Percentiles rank a stretch among this genome's conserved stretches.
phyloP scores from a whole-genome alignment of 2,113 vertebrate genomes.

The Vombatus ursinus region DNA sequence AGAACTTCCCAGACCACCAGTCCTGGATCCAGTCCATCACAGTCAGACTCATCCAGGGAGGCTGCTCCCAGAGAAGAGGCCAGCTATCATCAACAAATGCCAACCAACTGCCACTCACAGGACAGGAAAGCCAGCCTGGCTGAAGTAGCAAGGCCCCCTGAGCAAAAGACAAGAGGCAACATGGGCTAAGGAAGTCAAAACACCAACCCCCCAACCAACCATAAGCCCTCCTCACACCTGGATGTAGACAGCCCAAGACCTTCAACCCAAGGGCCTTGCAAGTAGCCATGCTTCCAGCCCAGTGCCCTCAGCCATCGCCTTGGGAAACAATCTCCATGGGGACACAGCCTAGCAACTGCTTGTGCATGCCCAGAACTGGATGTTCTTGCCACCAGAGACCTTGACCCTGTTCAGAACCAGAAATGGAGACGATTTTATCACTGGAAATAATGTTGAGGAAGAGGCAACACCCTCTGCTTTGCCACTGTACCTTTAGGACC shows the following conservation, averaged over 20 bases:
- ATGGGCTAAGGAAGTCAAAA: too few relatives aligned
- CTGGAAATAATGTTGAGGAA: background rate
- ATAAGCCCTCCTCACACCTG: background rate
- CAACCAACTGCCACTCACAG: background rate
- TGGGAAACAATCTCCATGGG: background rate
- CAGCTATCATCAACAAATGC: background rate
- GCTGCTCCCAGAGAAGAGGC: too few relatives aligned
- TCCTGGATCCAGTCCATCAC: background rate
- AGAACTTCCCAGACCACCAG: too few relatives aligned
- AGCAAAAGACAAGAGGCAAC: background rate
- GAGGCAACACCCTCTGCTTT: background rate
- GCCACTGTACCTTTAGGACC: background rate
- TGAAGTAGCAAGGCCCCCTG: background rate
- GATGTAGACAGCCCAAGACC: background rate
- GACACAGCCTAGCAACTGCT: background rate
- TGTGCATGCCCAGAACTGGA: background rate
- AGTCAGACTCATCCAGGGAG: background rate
- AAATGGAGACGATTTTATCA: background rate
- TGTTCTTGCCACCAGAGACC: background rate
- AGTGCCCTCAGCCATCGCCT: background rate
- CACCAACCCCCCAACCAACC: too few relatives aligned
- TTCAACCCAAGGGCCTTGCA: background rate
- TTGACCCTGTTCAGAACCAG: background rate
- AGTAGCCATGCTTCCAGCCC: too few relatives aligned
- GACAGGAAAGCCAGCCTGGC: too few relatives aligned